Evolutionary conservation across 2,888 invertebrate genomes (phyloP).

Genomic region (Rhorus exstirpatorius): DNA sequence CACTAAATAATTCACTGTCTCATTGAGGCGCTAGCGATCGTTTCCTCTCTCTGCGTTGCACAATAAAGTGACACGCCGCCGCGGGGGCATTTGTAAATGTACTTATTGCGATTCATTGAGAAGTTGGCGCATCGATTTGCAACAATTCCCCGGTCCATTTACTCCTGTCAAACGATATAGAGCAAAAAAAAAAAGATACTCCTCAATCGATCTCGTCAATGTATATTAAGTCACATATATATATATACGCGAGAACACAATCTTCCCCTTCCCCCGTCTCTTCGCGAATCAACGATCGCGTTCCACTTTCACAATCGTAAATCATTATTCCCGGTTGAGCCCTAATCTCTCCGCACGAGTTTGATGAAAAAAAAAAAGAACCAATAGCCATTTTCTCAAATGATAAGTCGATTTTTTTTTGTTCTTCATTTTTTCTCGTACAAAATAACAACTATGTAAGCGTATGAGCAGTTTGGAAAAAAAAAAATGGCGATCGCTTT

Average conservation of each 20-base stretch:
- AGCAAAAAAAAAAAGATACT: neutral
- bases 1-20: slow-evolving; percentile 65
- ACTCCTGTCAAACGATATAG: neutral
- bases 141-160: slow-evolving; percentile 47
- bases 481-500: too few relatives aligned
- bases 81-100: slow-evolving; percentile 7
- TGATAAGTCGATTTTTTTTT: too few relatives aligned
- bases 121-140: slow-evolving; percentile 45
- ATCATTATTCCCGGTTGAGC: neutral
- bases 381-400: too few relatives aligned
- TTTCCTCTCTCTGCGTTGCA: slow-evolving; percentile 23
- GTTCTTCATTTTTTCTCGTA: too few relatives aligned
- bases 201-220: slow-evolving; percentile 2
- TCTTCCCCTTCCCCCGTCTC: too few relatives aligned
- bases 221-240: neutral
- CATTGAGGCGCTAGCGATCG: slow-evolving; percentile 54
- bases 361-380: neutral
- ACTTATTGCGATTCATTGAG: slow-evolving; percentile 61
- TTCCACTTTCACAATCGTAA: slow-evolving; percentile 46
- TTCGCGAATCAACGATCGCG: too few relatives aligned
- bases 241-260: too few relatives aligned
- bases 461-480: too few relatives aligned
- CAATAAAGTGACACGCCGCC: slow-evolving; percentile 45
- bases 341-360: slow-evolving; percentile 2
- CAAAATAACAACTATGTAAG: too few relatives aligned